Percentiles rank a stretch among this genome's conserved stretches.
phyloP scores from a whole-genome alignment of 2,113 vertebrate species.

The Myrmophylax atrothorax region DNA sequence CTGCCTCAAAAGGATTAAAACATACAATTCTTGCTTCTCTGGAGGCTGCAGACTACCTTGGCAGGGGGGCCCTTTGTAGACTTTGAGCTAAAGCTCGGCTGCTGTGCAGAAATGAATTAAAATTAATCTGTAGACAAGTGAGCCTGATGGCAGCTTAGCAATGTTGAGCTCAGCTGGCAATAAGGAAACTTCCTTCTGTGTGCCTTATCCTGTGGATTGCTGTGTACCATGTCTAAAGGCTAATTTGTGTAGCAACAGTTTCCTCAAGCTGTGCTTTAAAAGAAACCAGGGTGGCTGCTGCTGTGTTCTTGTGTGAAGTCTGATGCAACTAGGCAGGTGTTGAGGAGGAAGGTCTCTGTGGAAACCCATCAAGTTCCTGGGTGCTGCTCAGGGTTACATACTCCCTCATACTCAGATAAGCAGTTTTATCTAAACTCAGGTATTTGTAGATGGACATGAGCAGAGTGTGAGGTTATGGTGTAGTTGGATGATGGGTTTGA shows the following conservation, averaged over 20 bases:
- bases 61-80: neutral
- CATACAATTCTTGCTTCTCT: neutral
- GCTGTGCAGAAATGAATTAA: slow-evolving; percentile 12
- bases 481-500: neutral
- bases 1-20: slow-evolving; percentile 20
- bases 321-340: neutral
- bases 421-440: neutral
- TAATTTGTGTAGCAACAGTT: neutral
- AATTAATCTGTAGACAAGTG: slow-evolving; percentile 5
- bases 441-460: neutral
- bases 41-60: neutral
- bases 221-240: neutral
- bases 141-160: neutral
- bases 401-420: neutral
- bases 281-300: neutral
- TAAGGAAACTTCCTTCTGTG: neutral
- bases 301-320: neutral
- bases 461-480: fast-evolving
- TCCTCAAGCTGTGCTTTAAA: neutral
- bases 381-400: neutral
- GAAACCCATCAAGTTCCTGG: neutral
- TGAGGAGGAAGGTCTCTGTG: neutral
- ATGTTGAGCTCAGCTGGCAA: neutral
- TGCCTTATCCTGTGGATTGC: neutral
- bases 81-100: neutral